Evolutionary conservation across 2,888 invertebrate species (phyloP), one percentile per base, ranked within the genome.

Genomic region (Criorhina ranunculi): DNA sequence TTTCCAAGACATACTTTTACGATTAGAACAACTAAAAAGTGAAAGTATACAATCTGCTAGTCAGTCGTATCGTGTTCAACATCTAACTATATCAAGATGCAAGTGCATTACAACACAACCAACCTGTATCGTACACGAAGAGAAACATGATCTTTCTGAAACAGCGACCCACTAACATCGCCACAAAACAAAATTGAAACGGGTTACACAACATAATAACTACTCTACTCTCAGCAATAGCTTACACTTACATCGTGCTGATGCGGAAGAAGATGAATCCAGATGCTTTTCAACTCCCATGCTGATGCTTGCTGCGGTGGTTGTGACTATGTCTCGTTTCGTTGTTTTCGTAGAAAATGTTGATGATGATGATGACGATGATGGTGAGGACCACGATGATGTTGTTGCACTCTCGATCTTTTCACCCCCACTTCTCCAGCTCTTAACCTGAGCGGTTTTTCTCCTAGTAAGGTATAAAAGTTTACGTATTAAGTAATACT

Each of bases 231-330:
- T 37, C 29, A 15, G 46, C 8, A 66, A 33, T 60, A n/a, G 24
- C 19, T 70, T 53, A 51, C 86, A 90, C 91, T 91, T 88, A 91
- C 91, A 88, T 83, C 89, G 89, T 83, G 88, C 86, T 86, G 81
- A 70, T 86, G 89, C 87, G 86, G 81, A 70, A 81, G 86, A 78
- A 73, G 86, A 73, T 46, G 82, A 57, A 60, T 86, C 86, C 86
- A 88, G 87, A 88, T 88, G 89, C 87, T 89, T 90, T 86, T 91
- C 91, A 64, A 90, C 90, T 81, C 91, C 91, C 91, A 91, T 91
- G 66, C 66, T 77, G 72, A 15, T 44, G 62, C 19, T 67, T 9
- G 51, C 15, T 87, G 89, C 89, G 82, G 87, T 76, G 87, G 88
- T 86, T 87, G 60, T 59, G 59, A 72, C 86, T 72, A 62, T 86